Evolutionary conservation across 2,113 vertebrate genomes (phyloP).

Genomic region (Myodes glareolus): DNA sequence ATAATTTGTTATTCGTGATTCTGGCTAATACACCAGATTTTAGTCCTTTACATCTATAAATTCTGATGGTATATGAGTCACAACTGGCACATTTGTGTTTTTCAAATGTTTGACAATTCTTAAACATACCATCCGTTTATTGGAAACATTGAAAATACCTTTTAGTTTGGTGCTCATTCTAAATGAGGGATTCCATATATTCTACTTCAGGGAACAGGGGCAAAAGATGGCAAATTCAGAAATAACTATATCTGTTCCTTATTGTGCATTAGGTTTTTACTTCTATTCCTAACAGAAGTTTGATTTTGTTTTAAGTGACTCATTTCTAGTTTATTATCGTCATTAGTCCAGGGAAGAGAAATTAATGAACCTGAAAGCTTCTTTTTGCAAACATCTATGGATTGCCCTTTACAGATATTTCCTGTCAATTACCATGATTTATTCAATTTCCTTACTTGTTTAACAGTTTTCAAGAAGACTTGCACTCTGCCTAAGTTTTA

Average conservation of each 20-base stretch:
- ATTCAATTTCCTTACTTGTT: conserved; percentile 4
- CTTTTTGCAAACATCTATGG: conserved; percentile 3
- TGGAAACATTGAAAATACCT: not conserved
- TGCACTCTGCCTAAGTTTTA: not conserved
- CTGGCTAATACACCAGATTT: not conserved
- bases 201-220: not conserved
- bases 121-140: not conserved
- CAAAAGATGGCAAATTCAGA: not conserved
- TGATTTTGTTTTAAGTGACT: conserved; percentile 28
- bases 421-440: not conserved
- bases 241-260: conserved; percentile 9
- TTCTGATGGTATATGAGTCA: not conserved
- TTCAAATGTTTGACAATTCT: not conserved
- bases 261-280: conserved; percentile 10
- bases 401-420: conserved; percentile 22
- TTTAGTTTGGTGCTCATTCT: not conserved
- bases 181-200: not conserved
- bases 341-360: conserved; percentile 10
- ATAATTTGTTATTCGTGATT: not conserved
- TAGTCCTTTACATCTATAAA: not conserved
- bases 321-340: conserved; percentile 53
- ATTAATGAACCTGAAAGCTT: conserved; percentile 45
- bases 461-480: not conserved
- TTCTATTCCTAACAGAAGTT: conserved; percentile 21
- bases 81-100: not conserved